phyloP scores from a whole-genome alignment of 37 sponge, comb jelly and placozoan genomes.

The Cliona cf. orientalis region DNA sequence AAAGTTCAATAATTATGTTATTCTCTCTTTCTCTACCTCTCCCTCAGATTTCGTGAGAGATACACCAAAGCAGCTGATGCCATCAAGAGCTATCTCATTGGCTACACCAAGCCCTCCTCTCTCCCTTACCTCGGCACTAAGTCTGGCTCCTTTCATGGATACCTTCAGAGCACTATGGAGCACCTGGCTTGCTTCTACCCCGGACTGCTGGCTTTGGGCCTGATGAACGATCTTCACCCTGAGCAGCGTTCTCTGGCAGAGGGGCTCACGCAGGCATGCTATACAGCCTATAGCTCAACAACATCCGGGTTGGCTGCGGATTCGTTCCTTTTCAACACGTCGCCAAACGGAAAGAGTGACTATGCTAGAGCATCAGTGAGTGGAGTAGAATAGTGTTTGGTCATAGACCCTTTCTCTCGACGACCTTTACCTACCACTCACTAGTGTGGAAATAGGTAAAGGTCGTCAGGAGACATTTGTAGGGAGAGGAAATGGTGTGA shows the following conservation, averaged over 20 bases:
- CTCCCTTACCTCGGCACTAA: constrained; percentile 72
- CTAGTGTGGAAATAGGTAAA: too few species aligned
- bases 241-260: constrained; percentile 66
- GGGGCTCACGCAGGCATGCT: constrained; percentile 86
- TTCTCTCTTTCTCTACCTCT: background rate
- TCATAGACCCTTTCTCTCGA: too few species aligned
- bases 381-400: background rate
- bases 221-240: constrained; percentile 53
- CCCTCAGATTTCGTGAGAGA: constrained; percentile 60
- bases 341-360: background rate
- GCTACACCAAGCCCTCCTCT: constrained; percentile 64
- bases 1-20: background rate
- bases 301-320: constrained; percentile 91
- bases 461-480: background rate
- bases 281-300: constrained; percentile 72
- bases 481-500: background rate
- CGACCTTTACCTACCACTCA: too few species aligned
- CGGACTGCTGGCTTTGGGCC: constrained; percentile 87
- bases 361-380: background rate
- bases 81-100: constrained; percentile 45
- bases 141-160: background rate
- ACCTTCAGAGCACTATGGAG: constrained; percentile 32
- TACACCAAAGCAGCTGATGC: constrained; percentile 55
- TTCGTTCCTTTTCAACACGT: constrained; percentile 73
- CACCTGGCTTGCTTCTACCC: constrained; percentile 87